A percentile compares a stretch with the other conserved stretches of the same genome.
phyloP scores from a whole-genome alignment of 2,797 vertebrate species.

The Heteromormyrus szaboi region DNA sequence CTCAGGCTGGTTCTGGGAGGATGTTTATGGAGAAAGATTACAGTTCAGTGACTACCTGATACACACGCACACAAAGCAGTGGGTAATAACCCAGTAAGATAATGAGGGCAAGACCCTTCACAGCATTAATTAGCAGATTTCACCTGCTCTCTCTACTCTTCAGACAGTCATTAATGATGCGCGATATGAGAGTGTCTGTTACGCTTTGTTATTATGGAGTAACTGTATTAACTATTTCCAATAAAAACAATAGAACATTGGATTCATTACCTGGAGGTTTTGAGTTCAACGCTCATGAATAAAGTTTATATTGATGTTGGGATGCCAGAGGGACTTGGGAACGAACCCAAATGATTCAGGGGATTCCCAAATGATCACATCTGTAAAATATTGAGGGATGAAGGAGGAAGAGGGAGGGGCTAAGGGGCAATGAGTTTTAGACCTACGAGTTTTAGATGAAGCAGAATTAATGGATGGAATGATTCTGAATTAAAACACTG shows the following conservation, averaged over 20 bases:
- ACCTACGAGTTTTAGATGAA: neutral
- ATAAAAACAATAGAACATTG: neutral
- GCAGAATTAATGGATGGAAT: neutral
- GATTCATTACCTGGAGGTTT: neutral
- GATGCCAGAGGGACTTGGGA: neutral
- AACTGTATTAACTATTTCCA: neutral
- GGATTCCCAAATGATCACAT: neutral
- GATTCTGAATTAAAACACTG: neutral
- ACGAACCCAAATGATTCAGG: neutral
- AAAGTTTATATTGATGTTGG: neutral
- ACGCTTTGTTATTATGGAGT: neutral
- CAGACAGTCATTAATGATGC: constrained; percentile 5
- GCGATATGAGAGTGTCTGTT: neutral
- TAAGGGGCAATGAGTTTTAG: neutral
- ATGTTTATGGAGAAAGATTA: neutral
- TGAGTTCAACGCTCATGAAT: neutral
- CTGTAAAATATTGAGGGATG: neutral
- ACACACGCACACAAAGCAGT: neutral
- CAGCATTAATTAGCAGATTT: neutral
- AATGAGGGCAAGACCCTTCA: neutral
- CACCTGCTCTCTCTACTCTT: neutral
- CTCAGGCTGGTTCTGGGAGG: neutral
- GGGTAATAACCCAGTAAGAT: neutral
- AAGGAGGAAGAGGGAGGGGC: neutral
- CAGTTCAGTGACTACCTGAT: neutral